These are phyloP conservation scores for Timandra comae DNA, from an alignment of 2,888 invertebrate species.

Conservation along the genomic window DNA sequence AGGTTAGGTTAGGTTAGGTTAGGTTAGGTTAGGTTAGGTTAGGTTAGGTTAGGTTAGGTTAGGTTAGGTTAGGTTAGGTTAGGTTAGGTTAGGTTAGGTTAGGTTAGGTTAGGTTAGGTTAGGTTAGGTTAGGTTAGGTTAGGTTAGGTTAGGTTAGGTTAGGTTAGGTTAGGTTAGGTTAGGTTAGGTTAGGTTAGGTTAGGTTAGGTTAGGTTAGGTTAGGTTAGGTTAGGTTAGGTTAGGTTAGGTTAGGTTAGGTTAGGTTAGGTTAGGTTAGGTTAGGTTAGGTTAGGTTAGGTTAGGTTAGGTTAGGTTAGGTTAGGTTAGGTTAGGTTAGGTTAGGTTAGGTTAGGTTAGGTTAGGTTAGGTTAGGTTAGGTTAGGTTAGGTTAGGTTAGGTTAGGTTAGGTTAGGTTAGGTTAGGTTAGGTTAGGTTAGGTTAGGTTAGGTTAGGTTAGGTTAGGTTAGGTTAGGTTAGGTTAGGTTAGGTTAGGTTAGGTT, in stretches of 20 bases:
- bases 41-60: slow-evolving; percentile 16
- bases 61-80: slow-evolving; percentile 15
- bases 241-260: slow-evolving; percentile 15
- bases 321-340: slow-evolving; percentile 15
- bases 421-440: slow-evolving; percentile 11
- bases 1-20: slow-evolving; percentile 16
- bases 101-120: slow-evolving; percentile 17
- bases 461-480: slow-evolving; percentile 11
- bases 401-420: slow-evolving; percentile 10
- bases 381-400: slow-evolving; percentile 12
- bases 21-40: slow-evolving; percentile 16
- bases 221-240: slow-evolving; percentile 13
- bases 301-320: slow-evolving; percentile 16
- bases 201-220: slow-evolving; percentile 16
- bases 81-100: slow-evolving; percentile 14
- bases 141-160: slow-evolving; percentile 17
- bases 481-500: slow-evolving; percentile 11
- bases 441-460: slow-evolving; percentile 10
- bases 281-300: slow-evolving; percentile 15
- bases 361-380: slow-evolving; percentile 15
- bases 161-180: slow-evolving; percentile 18
- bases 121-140: slow-evolving; percentile 18
- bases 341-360: slow-evolving; percentile 16
- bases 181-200: slow-evolving; percentile 15
- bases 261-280: slow-evolving; percentile 15